Conservation (phyloP, 1,140 invertebrate genomes). For the Pissodes strobi region DNA sequence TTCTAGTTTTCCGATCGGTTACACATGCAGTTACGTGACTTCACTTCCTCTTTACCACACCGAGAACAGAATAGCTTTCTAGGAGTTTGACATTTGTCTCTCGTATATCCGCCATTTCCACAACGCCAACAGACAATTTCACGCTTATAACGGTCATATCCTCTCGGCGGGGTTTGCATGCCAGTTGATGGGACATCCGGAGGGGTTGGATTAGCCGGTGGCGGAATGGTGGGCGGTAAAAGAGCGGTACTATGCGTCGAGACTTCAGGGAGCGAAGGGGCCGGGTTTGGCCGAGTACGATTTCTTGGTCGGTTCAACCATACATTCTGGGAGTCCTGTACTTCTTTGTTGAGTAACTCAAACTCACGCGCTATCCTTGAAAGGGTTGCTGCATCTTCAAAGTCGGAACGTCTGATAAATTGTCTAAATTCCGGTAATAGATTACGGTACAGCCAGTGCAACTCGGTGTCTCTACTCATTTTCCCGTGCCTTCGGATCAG, state of each 20-base stretch:
- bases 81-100: background rate
- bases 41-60: constrained; percentile 13
- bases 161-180: too few relatives aligned
- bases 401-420: background rate
- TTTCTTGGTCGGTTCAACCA: too few relatives aligned
- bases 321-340: too few relatives aligned
- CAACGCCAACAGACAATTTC: background rate
- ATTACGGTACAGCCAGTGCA: constrained; percentile 22
- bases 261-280: too few relatives aligned
- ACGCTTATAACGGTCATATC: too few relatives aligned
- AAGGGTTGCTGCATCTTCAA: background rate
- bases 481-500: constrained; percentile 15
- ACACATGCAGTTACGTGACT: background rate
- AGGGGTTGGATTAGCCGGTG: too few relatives aligned
- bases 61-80: constrained; percentile 4
- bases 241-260: too few relatives aligned
- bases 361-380: too few relatives aligned
- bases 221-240: too few relatives aligned
- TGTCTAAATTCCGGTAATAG: constrained; percentile 23
- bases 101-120: background rate
- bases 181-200: too few relatives aligned
- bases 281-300: too few relatives aligned
- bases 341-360: too few relatives aligned
- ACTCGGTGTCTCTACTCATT: background rate
- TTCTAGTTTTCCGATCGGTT: background rate